These are phyloP conservation scores for Trichechus manatus DNA, from an alignment of 2,113 vertebrate species.

Conservation along the genomic window DNA sequence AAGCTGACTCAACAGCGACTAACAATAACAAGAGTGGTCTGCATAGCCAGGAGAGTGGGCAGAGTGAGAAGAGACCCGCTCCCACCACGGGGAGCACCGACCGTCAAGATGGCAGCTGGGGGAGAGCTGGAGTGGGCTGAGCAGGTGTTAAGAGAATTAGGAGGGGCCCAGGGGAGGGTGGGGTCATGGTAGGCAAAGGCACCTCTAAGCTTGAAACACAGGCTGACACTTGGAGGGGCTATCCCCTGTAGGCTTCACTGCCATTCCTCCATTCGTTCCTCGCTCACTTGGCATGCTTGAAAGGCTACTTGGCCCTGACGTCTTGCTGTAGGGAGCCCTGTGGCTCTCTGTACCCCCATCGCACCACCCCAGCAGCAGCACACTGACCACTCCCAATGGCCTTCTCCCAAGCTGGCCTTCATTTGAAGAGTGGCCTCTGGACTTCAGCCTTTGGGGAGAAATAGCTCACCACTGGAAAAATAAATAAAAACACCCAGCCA, in stretches of 20 bases:
- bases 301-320: accelerated
- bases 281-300: accelerated
- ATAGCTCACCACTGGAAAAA: slow-evolving; percentile 54
- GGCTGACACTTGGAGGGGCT: background rate
- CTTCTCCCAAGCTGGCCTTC: background rate
- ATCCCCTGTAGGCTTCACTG: background rate
- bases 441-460: background rate
- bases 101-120: background rate
- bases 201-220: too few species aligned
- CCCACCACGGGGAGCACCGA: background rate
- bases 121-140: background rate
- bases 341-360: accelerated
- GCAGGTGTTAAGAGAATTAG: accelerated
- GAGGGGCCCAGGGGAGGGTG: accelerated
- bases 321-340: background rate
- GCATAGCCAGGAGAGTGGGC: background rate
- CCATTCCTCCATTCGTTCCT: accelerated
- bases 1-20: background rate
- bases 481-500: slow-evolving; percentile 54
- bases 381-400: accelerated
- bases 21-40: background rate
- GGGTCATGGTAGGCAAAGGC: accelerated
- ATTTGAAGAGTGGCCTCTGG: background rate
- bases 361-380: background rate
- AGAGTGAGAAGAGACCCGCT: background rate